Base-by-base conservation (phyloP, 2,113 vertebrate genomes). In the Sardina pilchardus region DNA sequence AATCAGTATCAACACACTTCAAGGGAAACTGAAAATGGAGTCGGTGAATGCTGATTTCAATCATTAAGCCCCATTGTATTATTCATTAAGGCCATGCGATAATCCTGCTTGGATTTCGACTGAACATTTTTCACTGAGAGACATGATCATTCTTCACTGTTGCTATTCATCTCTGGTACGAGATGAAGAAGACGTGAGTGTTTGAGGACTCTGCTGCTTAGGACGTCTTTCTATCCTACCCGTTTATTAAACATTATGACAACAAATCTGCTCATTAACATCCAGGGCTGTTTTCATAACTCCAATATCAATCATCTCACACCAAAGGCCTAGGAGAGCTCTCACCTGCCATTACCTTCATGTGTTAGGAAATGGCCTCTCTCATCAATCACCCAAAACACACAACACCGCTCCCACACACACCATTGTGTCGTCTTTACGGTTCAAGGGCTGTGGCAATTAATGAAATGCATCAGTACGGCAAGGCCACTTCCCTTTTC, bases 381-480 rank as follows among this genome's bases (percentile, higher is more conserved):
- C 36, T 85, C 81, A 81, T 85, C 71, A 56, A 83, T 85, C 71
- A 83, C 82, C 24, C 8, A 26, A 45, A 42, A 59, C 56, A 12
- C 44, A 71, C 30, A 7, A 71, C 30, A 7, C 36, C 39, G 24
- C 21, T 34, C 75, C 39, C 82, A 85, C 82, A 67, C 71, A 48
- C 63, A 44, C n/a, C 30, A 26, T 12, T 30, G 63, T 8, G 2
- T 67, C 26, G 1, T 83, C 71, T 86, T 82, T 36, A 75, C 17
- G 84, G 82, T 88, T 82, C 84, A 81, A 67, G 44, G 80, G 75
- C 67, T 86, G 82, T 80, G 12, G 6, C 71, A 85, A 84, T 85
- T 88, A 85, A 83, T 83, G 85, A 34, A 85, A 88, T 48, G 48
- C 50, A 81, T 83, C 84, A 53, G 75, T 84, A 83, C 43, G 19